A percentile compares a stretch with the other conserved stretches of the same genome.
Conservation (phyloP, 2,888 invertebrate genomes). For the Parapristionchus giblindavisi region DNA sequence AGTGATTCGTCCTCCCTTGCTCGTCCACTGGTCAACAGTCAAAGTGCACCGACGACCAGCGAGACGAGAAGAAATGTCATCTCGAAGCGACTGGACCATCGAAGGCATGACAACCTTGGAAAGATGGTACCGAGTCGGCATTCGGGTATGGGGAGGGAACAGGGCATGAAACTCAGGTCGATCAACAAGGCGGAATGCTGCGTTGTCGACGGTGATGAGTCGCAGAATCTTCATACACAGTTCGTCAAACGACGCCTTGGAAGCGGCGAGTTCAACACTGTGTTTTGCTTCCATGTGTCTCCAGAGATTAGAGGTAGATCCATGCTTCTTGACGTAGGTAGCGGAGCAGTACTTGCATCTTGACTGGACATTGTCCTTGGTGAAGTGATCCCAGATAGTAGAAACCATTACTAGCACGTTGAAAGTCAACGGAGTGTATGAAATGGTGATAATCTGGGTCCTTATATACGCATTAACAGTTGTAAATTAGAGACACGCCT, state of each 20-base stretch:
- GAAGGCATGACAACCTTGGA: conserved; percentile 2
- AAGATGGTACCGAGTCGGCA: conserved; percentile 13
- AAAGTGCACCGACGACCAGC: background rate
- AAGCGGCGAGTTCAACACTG: background rate
- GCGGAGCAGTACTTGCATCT: no score
- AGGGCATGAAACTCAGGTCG: conserved; percentile 13
- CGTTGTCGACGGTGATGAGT: background rate
- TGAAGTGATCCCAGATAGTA: no score
- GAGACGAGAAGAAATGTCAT: background rate
- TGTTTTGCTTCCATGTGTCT: conserved; percentile 3
- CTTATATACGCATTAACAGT: no score
- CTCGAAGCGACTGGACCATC: background rate
- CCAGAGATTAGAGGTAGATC: conserved; percentile 12
- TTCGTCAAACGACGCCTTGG: background rate
- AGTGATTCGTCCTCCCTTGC: conserved; percentile 11
- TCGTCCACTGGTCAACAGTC: conserved; percentile 11
- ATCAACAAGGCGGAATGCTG: conserved; percentile 1
- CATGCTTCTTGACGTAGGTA: no score
- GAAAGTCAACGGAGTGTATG: no score
- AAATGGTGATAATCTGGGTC: no score
- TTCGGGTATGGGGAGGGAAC: conserved; percentile 4
- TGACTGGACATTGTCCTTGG: no score
- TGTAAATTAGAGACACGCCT: no score
- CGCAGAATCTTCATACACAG: conserved; percentile 2
- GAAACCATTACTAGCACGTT: no score